Base-by-base conservation (phyloP, 2,888 invertebrate species). In the Macrophya alboannulata region DNA sequence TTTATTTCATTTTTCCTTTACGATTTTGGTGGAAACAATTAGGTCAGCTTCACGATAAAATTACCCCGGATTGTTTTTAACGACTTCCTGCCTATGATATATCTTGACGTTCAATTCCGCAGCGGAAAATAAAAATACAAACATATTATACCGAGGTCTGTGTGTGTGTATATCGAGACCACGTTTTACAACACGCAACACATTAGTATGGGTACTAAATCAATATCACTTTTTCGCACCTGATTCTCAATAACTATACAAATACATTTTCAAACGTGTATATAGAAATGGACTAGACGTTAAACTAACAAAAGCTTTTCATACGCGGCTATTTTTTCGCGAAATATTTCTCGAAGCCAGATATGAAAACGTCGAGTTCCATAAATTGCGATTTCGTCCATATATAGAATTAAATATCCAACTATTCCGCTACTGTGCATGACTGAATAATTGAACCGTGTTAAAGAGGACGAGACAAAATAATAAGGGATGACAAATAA, bases 11-110 rank as follows among this genome's bases (percentile, higher is more conserved):
- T 21, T 15, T 25, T 3, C 10, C 68, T 43, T 21, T 21, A 62
- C 43, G 62, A 81, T 77, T 77, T 37, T 17, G 31, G 31, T n/a
- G 62, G n/a, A 83, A 83, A 81, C 15, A 83, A 83, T 83, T 62
- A 48, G 83, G 83, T 83, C 83, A 83, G 31, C 83, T n/a, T 65
- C 15, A 25, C 83, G 83, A 83, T 83, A 68, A 83, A 83, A 83
- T 68, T 83, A 68, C 12, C 62, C 59, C 51, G 31, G 59, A 62
- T 81, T 79, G 55, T 79, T 55, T 55, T 79, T 62, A 21, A 62
- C 81, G 62, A 62, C 40, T 81, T 81, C 81, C 43, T 81, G 40
- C 59, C 15, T 21, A 51, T 43, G 59, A n/a, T 43, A 25, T 74
- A 21, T 74, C 43, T 74, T 45, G n/a, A 81, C 81, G 43, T 51